Percentiles rank a stretch among this genome's conserved stretches.
These are phyloP conservation scores for Tauraco erythrolophus DNA, from an alignment of 2,113 vertebrate genomes.

Conservation along the genomic window DNA sequence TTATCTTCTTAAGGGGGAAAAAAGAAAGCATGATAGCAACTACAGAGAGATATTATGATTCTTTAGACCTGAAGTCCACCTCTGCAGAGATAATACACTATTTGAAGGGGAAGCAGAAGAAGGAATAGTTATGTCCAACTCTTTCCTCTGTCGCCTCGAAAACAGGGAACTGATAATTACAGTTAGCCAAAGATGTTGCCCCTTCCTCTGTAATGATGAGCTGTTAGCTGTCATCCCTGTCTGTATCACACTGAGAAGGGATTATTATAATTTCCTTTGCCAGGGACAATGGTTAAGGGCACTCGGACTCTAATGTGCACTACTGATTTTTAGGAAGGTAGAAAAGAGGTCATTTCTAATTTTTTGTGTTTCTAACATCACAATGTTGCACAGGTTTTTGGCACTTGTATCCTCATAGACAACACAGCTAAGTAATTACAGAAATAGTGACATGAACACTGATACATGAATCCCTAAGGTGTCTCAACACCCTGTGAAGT, in stretches of 20 bases:
- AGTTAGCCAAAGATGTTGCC: neutral
- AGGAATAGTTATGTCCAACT: neutral
- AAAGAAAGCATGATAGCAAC: neutral
- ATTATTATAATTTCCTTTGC: neutral
- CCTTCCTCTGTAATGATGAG: neutral
- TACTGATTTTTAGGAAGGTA: neutral
- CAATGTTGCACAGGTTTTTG: neutral
- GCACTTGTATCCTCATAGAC: neutral
- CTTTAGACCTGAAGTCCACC: neutral
- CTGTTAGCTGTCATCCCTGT: fast-evolving
- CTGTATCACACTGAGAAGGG: neutral
- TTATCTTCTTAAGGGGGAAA: neutral
- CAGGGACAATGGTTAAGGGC: neutral
- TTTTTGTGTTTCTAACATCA: neutral
- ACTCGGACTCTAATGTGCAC: neutral
- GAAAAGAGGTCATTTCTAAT: neutral
- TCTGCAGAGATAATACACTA: neutral
- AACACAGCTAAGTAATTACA: neutral
- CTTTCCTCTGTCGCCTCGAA: neutral
- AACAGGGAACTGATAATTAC: neutral
- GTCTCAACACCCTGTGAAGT: neutral
- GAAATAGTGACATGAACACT: neutral
- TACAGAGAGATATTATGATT: neutral
- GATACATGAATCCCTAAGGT: neutral
- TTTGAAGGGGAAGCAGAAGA: neutral